phyloP scores from a whole-genome alignment of 2,113 vertebrate species.

The Odontophorus gujanensis region DNA sequence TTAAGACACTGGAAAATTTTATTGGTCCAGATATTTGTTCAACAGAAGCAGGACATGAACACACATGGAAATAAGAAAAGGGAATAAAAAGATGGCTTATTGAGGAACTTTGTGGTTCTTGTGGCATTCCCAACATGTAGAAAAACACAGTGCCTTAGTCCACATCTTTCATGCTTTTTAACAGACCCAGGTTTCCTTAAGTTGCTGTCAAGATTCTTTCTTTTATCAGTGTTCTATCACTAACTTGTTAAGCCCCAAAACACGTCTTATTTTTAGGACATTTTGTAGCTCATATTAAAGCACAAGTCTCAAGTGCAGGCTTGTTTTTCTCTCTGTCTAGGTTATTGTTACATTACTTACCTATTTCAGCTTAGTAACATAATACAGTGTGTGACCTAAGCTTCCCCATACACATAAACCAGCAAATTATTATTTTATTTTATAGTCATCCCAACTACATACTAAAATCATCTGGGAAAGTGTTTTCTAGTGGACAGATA shows the following conservation, averaged over 20 bases:
- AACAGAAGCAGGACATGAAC: neutral
- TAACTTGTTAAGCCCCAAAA: neutral
- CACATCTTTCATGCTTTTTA: neutral
- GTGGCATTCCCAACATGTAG: neutral
- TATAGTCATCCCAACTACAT: neutral
- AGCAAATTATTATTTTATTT: conserved; percentile 13
- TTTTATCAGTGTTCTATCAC: neutral
- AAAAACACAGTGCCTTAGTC: neutral
- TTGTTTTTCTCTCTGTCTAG: neutral
- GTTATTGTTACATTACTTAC: neutral
- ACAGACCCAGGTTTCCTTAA: neutral
- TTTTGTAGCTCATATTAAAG: neutral
- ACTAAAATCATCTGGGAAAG: neutral
- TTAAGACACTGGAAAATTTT: neutral
- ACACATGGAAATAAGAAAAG: neutral
- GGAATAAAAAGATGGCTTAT: neutral
- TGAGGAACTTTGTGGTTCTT: neutral
- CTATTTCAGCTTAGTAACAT: neutral
- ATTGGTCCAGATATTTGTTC: neutral
- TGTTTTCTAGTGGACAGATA: neutral
- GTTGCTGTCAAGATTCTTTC: neutral
- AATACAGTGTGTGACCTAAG: neutral
- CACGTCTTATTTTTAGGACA: neutral
- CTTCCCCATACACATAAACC: neutral
- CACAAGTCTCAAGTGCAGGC: neutral